Base-by-base conservation (phyloP, 2,888 invertebrate species). In the Panopea generosa region DNA sequence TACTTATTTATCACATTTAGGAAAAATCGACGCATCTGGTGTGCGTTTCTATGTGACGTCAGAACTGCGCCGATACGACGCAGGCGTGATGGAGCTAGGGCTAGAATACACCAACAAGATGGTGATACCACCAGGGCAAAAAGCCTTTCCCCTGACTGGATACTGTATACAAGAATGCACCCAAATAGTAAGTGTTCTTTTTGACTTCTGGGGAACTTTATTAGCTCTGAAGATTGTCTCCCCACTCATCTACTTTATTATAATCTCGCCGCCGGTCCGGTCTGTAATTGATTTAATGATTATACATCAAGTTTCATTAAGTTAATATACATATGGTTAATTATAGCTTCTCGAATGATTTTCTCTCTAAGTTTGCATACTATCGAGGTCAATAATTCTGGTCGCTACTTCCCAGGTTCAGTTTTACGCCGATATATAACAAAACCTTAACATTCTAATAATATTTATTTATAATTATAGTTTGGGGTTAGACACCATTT, bases 71-170 rank as follows among this genome's bases (percentile, higher is more conserved):
- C 94, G 95, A 79, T 96, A 96, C 92, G 98, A 99, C 91, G 99
- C 99, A 0, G 99, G 97, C 1, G 97, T 99, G 14, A 97, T 99
- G 94, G 99, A 99, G 93, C 93, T 99, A 2, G 99, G 99, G 0
- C 93, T 99, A 53, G 99, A 99, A 91, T 99, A 99, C 91, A 97
- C 97, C 0, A 98, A 99, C 93, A 99, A 99, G 94, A 99, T 99
- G 97, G 98, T 98, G 0, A 97, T 99, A 78, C 99, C 99, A 0
- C 98, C 97, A 0, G 94, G 94, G 2, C 96, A 96, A 85, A 84
- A 93, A 89, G 93, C 94, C 60, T 99, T 99, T 93, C 94, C 95
- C 0, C 92, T 99, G 29, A 95, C 96, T 24, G 99, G 98, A 1
- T 96, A 97, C 91, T 99, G 99, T 90, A 95, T 97, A 63, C 95